phyloP scores from a whole-genome alignment of 2,888 invertebrate species.

The Sclerodermus sp. region DNA sequence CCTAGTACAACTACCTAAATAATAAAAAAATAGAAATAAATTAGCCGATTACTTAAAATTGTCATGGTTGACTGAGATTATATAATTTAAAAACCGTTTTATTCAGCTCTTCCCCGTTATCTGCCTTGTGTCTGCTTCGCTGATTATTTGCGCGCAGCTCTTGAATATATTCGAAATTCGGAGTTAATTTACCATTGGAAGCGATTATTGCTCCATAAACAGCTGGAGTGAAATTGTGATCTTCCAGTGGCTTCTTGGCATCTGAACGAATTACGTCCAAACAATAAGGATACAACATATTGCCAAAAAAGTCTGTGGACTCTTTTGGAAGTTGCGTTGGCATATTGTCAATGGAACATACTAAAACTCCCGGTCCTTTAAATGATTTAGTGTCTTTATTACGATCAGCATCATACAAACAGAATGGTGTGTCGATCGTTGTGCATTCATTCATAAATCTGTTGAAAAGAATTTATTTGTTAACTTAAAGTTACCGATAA shows the following conservation, averaged over 20 bases:
- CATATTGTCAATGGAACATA: slow-evolving; percentile 99
- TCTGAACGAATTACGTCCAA: slow-evolving; percentile 86
- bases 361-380: slow-evolving; percentile 94
- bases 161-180: slow-evolving; percentile 92
- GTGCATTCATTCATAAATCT: slow-evolving; percentile 99
- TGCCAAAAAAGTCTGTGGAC: slow-evolving; percentile 97
- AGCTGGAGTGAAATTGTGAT: slow-evolving; percentile 74
- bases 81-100: slow-evolving; percentile 59
- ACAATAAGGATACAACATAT: slow-evolving; percentile 85
- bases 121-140: slow-evolving; percentile 74
- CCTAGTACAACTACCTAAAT: slow-evolving; percentile 82
- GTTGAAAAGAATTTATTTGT: background rate
- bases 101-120: slow-evolving; percentile 62
- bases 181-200: slow-evolving; percentile 89
- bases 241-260: slow-evolving; percentile 75
- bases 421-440: slow-evolving; percentile 98
- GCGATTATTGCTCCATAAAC: slow-evolving; percentile 89
- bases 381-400: slow-evolving; percentile 97
- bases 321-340: slow-evolving; percentile 97
- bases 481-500: background rate
- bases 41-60: background rate
- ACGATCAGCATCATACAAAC: slow-evolving; percentile 97
- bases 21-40: background rate
- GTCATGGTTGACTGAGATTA: background rate
- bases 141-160: slow-evolving; percentile 74